These are phyloP conservation scores for Oasisia sp. DNA, from an alignment of 2,888 invertebrate species.

Conservation along the genomic window DNA sequence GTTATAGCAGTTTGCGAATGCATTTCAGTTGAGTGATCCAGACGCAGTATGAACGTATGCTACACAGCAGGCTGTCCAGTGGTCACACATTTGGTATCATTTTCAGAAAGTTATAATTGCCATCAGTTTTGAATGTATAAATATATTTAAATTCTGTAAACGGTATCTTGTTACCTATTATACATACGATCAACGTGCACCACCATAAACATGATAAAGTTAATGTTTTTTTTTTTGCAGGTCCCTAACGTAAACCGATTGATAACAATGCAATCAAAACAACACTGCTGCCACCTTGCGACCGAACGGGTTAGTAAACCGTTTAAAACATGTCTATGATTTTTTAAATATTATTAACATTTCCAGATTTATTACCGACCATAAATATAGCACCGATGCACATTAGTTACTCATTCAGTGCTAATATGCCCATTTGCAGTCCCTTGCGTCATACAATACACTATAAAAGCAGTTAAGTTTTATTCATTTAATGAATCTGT, in stretches of 20 bases:
- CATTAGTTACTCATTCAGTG: not conserved
- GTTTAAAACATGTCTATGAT: not conserved
- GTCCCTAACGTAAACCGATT: not conserved
- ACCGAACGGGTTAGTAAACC: not conserved
- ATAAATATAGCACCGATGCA: not conserved
- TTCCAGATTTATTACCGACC: not conserved
- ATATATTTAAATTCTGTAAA: too few relatives aligned
- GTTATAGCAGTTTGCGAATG: too few relatives aligned
- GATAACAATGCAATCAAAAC: not conserved
- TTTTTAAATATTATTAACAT: not conserved
- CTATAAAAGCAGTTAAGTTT: not conserved
- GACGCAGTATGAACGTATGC: too few relatives aligned
- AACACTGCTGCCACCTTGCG: constrained; percentile 6
- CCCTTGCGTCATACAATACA: not conserved
- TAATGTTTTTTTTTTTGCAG: too few relatives aligned
- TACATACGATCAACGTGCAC: too few relatives aligned
- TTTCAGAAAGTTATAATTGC: too few relatives aligned
- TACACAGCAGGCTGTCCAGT: too few relatives aligned
- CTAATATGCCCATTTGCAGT: not conserved
- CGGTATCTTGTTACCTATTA: too few relatives aligned
- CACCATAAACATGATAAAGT: too few relatives aligned
- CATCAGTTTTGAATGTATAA: too few relatives aligned
- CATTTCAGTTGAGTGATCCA: too few relatives aligned
- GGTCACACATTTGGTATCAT: too few relatives aligned
- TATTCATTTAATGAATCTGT: not conserved